phyloP scores from a whole-genome alignment of 1,140 invertebrate species.

The Euwallacea fornicatus region DNA sequence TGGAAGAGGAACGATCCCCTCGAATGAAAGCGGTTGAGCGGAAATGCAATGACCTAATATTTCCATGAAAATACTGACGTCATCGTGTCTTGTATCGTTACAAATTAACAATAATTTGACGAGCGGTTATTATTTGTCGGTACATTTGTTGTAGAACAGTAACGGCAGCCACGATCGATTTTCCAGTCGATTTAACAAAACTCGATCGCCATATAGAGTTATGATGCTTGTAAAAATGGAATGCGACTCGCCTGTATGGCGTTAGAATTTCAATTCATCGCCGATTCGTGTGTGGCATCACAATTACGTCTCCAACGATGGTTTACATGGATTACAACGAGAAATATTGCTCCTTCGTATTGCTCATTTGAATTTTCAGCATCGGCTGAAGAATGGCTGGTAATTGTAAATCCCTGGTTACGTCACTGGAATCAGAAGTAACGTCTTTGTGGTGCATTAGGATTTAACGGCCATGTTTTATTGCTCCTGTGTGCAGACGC shows the following conservation, averaged over 20 bases:
- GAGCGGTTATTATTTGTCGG: too few relatives aligned
- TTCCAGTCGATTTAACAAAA: conserved; percentile 7
- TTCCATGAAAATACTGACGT: too few relatives aligned
- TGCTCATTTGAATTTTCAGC: conserved; percentile 16
- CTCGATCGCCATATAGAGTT: conserved; percentile 8
- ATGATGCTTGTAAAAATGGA: conserved; percentile 24
- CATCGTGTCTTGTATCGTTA: too few relatives aligned
- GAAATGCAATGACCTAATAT: too few relatives aligned
- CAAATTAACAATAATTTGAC: too few relatives aligned
- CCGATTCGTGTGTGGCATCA: conserved; percentile 15
- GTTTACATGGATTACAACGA: conserved; percentile 15
- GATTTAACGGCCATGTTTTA: too few relatives aligned
- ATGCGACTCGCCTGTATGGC: conserved; percentile 20
- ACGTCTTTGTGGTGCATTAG: too few relatives aligned
- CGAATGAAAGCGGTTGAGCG: too few relatives aligned
- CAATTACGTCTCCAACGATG: conserved; percentile 3
- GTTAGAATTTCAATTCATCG: conserved; percentile 14
- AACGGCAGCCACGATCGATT: not conserved
- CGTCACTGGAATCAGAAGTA: too few relatives aligned
- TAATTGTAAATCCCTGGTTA: too few relatives aligned
- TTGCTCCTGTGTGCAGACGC: too few relatives aligned
- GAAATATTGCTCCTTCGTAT: conserved; percentile 6
- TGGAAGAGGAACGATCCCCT: too few relatives aligned
- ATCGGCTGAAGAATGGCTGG: not conserved
- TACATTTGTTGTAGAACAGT: not conserved